Evolutionary conservation across 2,797 vertebrate genomes (phyloP).

Genomic region (Huso huso): DNA sequence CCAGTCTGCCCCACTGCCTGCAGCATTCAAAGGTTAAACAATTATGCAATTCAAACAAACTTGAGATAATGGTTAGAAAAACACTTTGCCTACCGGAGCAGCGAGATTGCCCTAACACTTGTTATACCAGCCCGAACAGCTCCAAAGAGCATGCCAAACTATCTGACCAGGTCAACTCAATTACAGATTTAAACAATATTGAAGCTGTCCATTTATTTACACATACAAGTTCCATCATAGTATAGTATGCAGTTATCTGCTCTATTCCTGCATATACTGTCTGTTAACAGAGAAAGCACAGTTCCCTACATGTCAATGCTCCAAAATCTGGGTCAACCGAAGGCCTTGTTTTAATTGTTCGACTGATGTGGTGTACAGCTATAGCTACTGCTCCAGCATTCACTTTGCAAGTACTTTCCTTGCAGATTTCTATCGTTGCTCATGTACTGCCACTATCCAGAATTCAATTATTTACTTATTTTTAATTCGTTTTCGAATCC

Average conservation of each 20-base stretch:
- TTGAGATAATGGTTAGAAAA: background rate
- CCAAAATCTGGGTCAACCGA: background rate
- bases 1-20: background rate
- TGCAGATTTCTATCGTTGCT: too few species aligned
- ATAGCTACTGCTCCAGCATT: too few species aligned
- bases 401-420: too few species aligned
- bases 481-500: too few species aligned
- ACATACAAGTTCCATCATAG: background rate
- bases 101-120: too few species aligned
- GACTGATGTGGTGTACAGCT: too few species aligned
- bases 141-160: background rate
- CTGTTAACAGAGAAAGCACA: too few species aligned
- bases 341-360: too few species aligned
- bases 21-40: slow-evolving; percentile 6
- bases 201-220: background rate
- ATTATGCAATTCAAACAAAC: background rate
- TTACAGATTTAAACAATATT: background rate
- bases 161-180: background rate
- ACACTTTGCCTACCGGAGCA: background rate
- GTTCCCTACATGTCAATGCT: background rate
- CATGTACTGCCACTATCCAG: too few species aligned
- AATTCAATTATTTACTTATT: too few species aligned
- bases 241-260: background rate
- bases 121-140: background rate
- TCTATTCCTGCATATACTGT: background rate